A percentile compares a stretch with the other conserved stretches of the same genome.
phyloP scores from a whole-genome alignment of 2,113 vertebrate species.

The Toxotes jaculatrix region DNA sequence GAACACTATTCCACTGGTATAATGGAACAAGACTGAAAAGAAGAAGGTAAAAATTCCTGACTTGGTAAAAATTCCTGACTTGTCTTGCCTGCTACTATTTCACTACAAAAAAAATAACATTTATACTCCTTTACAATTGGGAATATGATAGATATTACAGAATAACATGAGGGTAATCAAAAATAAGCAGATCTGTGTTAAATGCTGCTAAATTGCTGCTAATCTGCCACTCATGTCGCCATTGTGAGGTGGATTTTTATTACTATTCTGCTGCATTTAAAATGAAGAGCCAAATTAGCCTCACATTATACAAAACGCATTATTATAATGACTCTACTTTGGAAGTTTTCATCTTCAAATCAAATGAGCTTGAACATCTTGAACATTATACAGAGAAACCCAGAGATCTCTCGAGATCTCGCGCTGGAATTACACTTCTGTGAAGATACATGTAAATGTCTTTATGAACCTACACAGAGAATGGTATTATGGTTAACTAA shows the following conservation, averaged over 20 bases:
- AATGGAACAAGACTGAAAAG: slow-evolving; percentile 1
- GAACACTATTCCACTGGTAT: not conserved
- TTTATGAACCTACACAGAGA: not conserved
- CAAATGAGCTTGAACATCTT: not conserved
- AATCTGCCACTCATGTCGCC: slow-evolving; percentile 1
- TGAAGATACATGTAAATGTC: not conserved
- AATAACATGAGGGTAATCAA: not conserved
- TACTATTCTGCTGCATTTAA: not conserved
- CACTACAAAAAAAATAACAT: not conserved
- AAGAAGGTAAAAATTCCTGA: not conserved
- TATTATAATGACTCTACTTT: not conserved
- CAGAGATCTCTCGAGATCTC: not conserved
- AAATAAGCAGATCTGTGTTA: not conserved
- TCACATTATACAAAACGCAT: not conserved
- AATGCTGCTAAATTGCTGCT: not conserved
- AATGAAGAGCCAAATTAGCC: not conserved
- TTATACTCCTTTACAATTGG: not conserved
- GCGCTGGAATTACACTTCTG: not conserved
- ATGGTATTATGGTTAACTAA: not conserved
- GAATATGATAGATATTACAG: not conserved
- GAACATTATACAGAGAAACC: not conserved
- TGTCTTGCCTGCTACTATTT: not conserved
- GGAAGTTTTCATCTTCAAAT: not conserved
- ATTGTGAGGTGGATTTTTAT: not conserved
- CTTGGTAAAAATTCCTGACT: not conserved